Conservation (phyloP, 2,113 vertebrate genomes). For the Jacana jacana region DNA sequence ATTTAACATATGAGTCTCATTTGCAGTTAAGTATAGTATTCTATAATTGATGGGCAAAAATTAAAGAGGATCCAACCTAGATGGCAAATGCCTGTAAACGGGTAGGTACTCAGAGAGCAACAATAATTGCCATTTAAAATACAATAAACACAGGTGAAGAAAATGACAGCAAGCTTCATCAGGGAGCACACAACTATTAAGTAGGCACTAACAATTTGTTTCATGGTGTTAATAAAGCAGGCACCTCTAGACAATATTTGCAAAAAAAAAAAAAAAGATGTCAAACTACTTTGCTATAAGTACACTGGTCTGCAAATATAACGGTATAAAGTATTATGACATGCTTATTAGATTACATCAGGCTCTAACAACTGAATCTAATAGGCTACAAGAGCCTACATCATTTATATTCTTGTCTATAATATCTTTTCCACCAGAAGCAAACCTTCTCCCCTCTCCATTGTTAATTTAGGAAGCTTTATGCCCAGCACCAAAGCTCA, state of each 20-base stretch:
- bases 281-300: not conserved
- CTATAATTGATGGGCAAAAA: not conserved
- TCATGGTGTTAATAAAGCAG: rapidly evolving
- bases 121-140: not conserved
- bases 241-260: not conserved
- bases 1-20: not conserved
- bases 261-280: not conserved
- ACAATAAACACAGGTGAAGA: not conserved
- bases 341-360: not conserved
- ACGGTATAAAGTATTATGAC: not conserved
- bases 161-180: not conserved
- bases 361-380: not conserved
- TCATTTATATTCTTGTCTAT: not conserved
- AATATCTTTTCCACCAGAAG: not conserved
- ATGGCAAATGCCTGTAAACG: not conserved
- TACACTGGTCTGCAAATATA: not conserved
- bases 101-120: not conserved
- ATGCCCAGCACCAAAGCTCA: not conserved
- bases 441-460: not conserved
- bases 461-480: not conserved
- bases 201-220: not conserved
- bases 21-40: not conserved
- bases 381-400: not conserved
- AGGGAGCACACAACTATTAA: not conserved
- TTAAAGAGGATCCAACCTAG: not conserved